These are phyloP conservation scores for Argya squamiceps DNA, from an alignment of 2,797 vertebrate species.

Conservation along the genomic window DNA sequence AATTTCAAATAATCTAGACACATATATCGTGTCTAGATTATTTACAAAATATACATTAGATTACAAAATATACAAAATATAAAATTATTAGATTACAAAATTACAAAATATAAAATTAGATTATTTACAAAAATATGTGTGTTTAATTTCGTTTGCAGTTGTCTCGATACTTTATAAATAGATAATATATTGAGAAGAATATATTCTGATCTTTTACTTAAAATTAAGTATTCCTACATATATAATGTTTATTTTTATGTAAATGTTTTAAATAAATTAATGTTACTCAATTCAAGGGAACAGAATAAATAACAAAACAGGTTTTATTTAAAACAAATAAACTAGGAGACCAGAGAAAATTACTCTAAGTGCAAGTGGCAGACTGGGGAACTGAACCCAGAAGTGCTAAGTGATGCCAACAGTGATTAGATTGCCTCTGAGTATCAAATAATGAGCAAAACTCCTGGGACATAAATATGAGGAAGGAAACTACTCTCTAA, in stretches of 20 bases:
- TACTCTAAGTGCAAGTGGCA: neutral
- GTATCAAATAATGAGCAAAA: conserved; percentile 16
- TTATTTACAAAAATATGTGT: neutral
- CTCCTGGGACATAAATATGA: neutral
- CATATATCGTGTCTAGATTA: no score
- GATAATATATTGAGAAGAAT: neutral
- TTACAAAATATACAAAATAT: no score
- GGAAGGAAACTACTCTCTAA: neutral
- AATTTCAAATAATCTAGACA: neutral
- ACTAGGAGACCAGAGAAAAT: neutral
- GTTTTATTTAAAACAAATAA: conserved; percentile 15
- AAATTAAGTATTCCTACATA: neutral
- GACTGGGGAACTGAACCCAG: neutral
- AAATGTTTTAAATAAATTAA: neutral
- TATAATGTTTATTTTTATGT: neutral
- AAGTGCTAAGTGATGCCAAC: neutral
- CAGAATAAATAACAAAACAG: neutral
- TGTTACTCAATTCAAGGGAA: neutral
- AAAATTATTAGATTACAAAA: no score
- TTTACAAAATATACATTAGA: no score
- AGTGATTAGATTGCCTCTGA: conserved; percentile 1
- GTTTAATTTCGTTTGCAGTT: neutral
- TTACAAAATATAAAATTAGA: no score
- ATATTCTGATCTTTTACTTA: neutral
- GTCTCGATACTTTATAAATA: neutral